phyloP scores from a whole-genome alignment of 2,113 vertebrate species.

The Penelope pileata region DNA sequence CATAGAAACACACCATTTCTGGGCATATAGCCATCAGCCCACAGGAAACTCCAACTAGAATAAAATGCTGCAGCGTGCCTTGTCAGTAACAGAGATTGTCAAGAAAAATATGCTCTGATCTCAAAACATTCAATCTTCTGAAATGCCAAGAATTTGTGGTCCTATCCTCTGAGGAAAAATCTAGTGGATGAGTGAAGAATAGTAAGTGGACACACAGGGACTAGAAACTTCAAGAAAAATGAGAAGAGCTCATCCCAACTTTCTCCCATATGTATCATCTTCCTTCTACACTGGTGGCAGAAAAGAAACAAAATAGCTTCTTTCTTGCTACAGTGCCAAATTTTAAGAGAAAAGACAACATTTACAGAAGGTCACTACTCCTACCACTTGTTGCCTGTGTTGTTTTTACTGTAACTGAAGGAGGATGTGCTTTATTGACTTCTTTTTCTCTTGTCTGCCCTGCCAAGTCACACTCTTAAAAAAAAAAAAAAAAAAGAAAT shows the following conservation, averaged over 20 bases:
- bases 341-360: background rate
- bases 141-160: background rate
- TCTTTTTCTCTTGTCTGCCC: background rate
- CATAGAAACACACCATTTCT: background rate
- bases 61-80: background rate
- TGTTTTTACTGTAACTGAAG: background rate
- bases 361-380: background rate
- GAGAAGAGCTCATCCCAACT: background rate
- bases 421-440: background rate
- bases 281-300: background rate
- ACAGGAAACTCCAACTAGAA: background rate
- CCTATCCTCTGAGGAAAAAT: background rate
- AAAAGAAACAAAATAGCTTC: background rate
- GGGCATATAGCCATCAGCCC: background rate
- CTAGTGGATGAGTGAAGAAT: background rate
- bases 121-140: background rate
- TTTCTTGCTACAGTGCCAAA: rapidly evolving
- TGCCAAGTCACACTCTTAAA: background rate
- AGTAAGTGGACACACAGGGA: rapidly evolving
- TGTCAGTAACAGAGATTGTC: background rate
- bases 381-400: background rate
- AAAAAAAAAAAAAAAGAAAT: background rate
- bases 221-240: background rate
- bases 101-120: background rate
- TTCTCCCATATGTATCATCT: background rate